Percentiles rank a stretch among this genome's conserved stretches.
These are phyloP conservation scores for Phengaris arion DNA, from an alignment of 2,888 invertebrate genomes.

Conservation along the genomic window DNA sequence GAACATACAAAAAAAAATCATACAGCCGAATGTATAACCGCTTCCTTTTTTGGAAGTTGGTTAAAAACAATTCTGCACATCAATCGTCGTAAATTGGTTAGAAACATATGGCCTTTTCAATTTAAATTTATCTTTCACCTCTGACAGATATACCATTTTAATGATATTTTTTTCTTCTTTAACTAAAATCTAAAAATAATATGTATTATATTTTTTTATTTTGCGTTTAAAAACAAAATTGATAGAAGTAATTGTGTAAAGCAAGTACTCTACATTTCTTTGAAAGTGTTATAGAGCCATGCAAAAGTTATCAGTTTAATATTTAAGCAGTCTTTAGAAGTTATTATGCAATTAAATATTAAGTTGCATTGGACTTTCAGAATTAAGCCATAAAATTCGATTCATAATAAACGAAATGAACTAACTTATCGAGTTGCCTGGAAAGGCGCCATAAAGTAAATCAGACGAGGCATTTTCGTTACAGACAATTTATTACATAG, in stretches of 20 bases:
- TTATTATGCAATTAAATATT: slow-evolving; percentile 11
- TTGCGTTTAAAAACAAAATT: too few relatives aligned
- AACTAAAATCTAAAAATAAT: too few relatives aligned
- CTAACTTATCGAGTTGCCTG: slow-evolving; percentile 19
- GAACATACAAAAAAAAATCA: too few relatives aligned
- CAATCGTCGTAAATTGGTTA: not conserved
- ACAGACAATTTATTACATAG: not conserved
- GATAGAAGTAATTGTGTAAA: too few relatives aligned
- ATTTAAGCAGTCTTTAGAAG: not conserved
- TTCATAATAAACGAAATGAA: not conserved
- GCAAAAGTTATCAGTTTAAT: not conserved
- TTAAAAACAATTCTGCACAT: not conserved
- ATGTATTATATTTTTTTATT: too few relatives aligned
- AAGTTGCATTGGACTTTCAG: slow-evolving; percentile 8
- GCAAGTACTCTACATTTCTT: too few relatives aligned
- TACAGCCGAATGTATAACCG: too few relatives aligned
- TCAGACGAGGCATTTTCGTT: not conserved
- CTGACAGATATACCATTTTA: too few relatives aligned
- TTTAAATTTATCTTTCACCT: too few relatives aligned
- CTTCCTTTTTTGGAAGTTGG: too few relatives aligned
- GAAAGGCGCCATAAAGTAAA: slow-evolving; percentile 16
- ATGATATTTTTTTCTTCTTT: too few relatives aligned
- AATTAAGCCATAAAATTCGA: slow-evolving; percentile 4
- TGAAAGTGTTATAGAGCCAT: not conserved
- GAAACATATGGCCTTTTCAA: not conserved